Evolutionary conservation across 1,140 invertebrate species (phyloP).

Genomic region (Contarinia nasturtii): DNA sequence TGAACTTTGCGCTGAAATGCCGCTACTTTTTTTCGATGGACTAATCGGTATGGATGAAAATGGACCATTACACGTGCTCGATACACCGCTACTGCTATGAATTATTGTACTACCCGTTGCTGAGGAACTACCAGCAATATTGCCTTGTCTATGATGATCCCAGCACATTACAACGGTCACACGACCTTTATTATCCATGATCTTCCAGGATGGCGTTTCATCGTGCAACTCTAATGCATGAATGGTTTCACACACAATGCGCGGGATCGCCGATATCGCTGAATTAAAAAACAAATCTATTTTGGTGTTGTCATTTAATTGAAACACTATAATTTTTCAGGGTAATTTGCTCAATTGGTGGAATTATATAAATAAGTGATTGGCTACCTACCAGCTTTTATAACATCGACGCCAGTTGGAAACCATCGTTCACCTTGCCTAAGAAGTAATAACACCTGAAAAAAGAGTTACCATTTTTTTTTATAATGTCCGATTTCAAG

Average conservation of each 20-base stretch:
- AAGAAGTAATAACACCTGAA: slow-evolving; percentile 70
- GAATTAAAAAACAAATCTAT: slow-evolving; percentile 12
- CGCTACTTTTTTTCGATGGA: slow-evolving; percentile 25
- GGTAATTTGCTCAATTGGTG: too few species aligned
- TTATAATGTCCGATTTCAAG: too few species aligned
- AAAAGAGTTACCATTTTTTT: too few species aligned
- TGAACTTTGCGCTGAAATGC: slow-evolving; percentile 17
- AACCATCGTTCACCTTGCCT: slow-evolving; percentile 78
- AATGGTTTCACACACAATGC: slow-evolving; percentile 91
- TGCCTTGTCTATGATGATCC: slow-evolving; percentile 58
- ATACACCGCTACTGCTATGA: slow-evolving; percentile 37
- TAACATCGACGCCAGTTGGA: slow-evolving; percentile 76
- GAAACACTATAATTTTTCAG: too few species aligned
- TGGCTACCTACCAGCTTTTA: slow-evolving; percentile 57
- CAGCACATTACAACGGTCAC: slow-evolving; percentile 85
- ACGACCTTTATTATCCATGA: slow-evolving; percentile 88
- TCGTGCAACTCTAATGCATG: slow-evolving; percentile 82
- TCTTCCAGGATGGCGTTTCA: slow-evolving; percentile 90
- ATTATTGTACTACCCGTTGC: slow-evolving; percentile 29
- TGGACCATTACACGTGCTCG: slow-evolving; percentile 38
- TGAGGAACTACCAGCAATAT: slow-evolving; percentile 29
- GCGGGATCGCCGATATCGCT: slow-evolving; percentile 86
- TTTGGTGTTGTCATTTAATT: neutral
- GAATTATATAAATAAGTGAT: neutral
- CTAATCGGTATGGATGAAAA: too few species aligned